phyloP scores from a whole-genome alignment of 1,140 invertebrate genomes.

The Orchestia grillus region DNA sequence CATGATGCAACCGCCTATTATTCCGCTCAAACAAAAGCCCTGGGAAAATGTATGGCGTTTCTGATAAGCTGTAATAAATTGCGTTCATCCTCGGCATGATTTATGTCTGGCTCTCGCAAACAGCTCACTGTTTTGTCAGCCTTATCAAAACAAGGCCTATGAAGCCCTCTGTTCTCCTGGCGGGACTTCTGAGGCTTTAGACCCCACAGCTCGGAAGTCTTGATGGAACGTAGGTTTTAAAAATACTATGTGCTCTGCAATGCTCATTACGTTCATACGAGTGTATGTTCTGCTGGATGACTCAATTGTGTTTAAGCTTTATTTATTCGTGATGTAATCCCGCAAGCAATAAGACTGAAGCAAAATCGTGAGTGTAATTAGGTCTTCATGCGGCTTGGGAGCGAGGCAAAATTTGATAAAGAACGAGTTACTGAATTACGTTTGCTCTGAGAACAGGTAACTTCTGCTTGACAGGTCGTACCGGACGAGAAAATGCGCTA shows the following conservation, averaged over 20 bases:
- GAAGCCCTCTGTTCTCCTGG: neutral
- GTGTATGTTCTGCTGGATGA: neutral
- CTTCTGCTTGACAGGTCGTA: too few relatives aligned
- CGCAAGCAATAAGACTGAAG: too few relatives aligned
- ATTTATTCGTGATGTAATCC: too few relatives aligned
- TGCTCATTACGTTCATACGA: neutral
- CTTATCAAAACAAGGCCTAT: neutral
- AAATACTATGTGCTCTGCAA: neutral
- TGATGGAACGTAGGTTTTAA: neutral
- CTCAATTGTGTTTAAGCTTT: too few relatives aligned
- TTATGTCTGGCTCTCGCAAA: neutral
- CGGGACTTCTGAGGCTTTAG: neutral
- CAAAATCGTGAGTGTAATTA: too few relatives aligned
- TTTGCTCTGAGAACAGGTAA: too few relatives aligned
- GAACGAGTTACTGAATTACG: too few relatives aligned
- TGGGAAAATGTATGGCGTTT: neutral
- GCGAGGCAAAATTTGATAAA: too few relatives aligned
- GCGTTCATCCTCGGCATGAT: neutral
- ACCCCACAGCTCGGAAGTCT: neutral
- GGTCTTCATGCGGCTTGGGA: too few relatives aligned
- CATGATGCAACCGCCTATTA: neutral
- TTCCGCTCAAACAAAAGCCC: neutral
- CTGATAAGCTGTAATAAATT: conserved; percentile 2
- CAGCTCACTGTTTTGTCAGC: neutral
- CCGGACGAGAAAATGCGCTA: too few relatives aligned